Base-by-base conservation (phyloP, 2,797 vertebrate species). In the Platyrinchus mystaceus region DNA sequence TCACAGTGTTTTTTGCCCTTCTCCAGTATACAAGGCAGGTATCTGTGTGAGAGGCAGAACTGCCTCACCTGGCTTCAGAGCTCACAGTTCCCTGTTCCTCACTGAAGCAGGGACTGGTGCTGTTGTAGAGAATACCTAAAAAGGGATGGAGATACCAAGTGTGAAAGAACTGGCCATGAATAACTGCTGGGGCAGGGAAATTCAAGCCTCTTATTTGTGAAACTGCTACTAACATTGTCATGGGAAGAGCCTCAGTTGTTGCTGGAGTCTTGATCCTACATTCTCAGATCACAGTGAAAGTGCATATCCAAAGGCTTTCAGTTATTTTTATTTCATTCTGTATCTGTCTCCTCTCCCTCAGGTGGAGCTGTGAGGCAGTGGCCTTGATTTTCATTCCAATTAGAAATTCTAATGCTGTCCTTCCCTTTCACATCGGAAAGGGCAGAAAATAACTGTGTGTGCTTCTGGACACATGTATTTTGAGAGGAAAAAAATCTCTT, bases 381-480 rank as follows among this genome's bases (percentile, higher is more conserved):
- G 28, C 44, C 41, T 63, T 58, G 18, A 63, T 71, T 93, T n/a
- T 47, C n/a, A 4, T 34, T 55, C 27, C 13, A 49, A 11, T 46
- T 59, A 50, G 59, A 64, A 52, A 79, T n/a, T 89, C 66, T 59
- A 36, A 47, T n/a, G 55, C 81, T 49, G 34, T 60, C 39, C 41
- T 59, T 79, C 18, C 18, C 55, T 39, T n/a, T 44, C 23, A 46
- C 23, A 3, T 5, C 14, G 47, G 70, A 41, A 67, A 36, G 34
- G 64, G 12, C 20, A 55, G 62, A 67, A 43, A 34, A 47, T 26
- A 21, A 0, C 20, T 15, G 3, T 37, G 9, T 0, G 0, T 3
- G 5, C 32, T n/a, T 43, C 39, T 3, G 14, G 30, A 36, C 27
- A 19, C 0, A 1, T 0, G 0, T 37, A 8, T 78, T 78, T 44